These are phyloP conservation scores for Lymantria monacha DNA, from an alignment of 2,888 invertebrate genomes.

Conservation along the genomic window DNA sequence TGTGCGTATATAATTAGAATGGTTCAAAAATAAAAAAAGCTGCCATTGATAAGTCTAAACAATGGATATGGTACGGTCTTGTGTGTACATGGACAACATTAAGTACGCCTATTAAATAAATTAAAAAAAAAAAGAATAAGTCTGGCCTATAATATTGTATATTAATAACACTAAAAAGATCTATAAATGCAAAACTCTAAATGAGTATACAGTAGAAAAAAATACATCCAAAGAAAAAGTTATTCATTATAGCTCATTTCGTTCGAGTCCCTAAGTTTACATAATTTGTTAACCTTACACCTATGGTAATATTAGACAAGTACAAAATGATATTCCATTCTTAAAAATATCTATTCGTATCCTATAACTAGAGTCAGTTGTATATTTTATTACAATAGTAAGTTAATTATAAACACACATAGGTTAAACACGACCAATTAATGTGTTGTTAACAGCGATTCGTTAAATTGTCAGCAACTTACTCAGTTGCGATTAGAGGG, in stretches of 20 bases:
- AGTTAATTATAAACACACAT: constrained; percentile 55
- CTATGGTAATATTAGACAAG: constrained; percentile 81
- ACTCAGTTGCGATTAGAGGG: neutral
- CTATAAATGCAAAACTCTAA: constrained; percentile 80
- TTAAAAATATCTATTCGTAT: constrained; percentile 74
- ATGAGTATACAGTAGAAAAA: constrained; percentile 77
- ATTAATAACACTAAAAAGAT: constrained; percentile 73
- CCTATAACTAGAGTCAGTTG: constrained; percentile 79
- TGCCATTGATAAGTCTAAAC: constrained; percentile 50
- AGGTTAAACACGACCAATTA: constrained; percentile 55
- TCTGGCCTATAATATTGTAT: constrained; percentile 67
- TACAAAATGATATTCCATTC: constrained; percentile 80
- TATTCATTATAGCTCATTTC: constrained; percentile 70
- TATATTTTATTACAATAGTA: constrained; percentile 68
- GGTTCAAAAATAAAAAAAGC: constrained; percentile 50
- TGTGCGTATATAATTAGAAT: constrained; percentile 72
- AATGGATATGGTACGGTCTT: constrained; percentile 62
- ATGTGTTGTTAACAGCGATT: constrained; percentile 51
- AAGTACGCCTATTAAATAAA: constrained; percentile 61
- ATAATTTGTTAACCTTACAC: constrained; percentile 77
- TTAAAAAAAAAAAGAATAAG: constrained; percentile 42
- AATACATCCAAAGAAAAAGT: constrained; percentile 74
- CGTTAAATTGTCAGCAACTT: constrained; percentile 29
- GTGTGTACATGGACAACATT: constrained; percentile 55
- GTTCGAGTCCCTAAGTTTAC: constrained; percentile 74